Evolutionary conservation across 2,113 vertebrate genomes (phyloP).

Genomic region (Solea solea): DNA sequence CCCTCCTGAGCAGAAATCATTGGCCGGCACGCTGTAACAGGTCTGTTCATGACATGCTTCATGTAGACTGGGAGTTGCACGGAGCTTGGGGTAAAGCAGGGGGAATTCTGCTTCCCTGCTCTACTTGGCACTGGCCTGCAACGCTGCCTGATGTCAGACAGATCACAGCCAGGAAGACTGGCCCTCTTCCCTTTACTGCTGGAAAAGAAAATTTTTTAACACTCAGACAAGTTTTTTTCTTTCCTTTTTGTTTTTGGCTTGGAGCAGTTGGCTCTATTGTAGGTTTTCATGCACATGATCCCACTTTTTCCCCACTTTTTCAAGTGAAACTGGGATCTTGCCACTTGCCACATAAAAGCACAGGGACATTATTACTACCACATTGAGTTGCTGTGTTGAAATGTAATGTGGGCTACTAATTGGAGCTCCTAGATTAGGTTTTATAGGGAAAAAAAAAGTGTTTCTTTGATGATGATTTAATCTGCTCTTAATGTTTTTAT

Average conservation of each 20-base stretch:
- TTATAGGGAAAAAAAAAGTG: slow-evolving; percentile 15
- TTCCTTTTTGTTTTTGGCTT: slow-evolving; percentile 14
- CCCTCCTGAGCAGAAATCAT: slow-evolving; percentile 40
- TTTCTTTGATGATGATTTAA: slow-evolving; percentile 56
- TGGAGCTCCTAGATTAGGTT: slow-evolving; percentile 46
- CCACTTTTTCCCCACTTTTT: slow-evolving; percentile 40
- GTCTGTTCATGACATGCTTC: slow-evolving; percentile 69
- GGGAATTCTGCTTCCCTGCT: slow-evolving; percentile 74
- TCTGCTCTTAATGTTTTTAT: slow-evolving; percentile 60
- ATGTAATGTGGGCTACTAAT: slow-evolving; percentile 43
- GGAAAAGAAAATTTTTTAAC: slow-evolving; percentile 62
- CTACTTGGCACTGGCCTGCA: slow-evolving; percentile 68
- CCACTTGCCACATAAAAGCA: slow-evolving; percentile 62
- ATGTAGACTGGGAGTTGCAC: slow-evolving; percentile 62
- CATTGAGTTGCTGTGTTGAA: slow-evolving; percentile 47
- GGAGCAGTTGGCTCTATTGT: slow-evolving; percentile 16
- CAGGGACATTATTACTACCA: slow-evolving; percentile 48
- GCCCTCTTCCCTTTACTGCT: slow-evolving; percentile 58
- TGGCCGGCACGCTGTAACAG: slow-evolving; percentile 56
- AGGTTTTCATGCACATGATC: slow-evolving; percentile 56
- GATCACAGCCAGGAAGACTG: slow-evolving; percentile 72
- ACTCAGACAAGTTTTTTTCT: slow-evolving; percentile 27
- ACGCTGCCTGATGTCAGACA: slow-evolving; percentile 71
- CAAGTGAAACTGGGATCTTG: slow-evolving; percentile 46
- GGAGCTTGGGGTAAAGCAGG: slow-evolving; percentile 58